Base-by-base conservation (phyloP, 2,797 vertebrate species). In the Carcharodon carcharias region DNA sequence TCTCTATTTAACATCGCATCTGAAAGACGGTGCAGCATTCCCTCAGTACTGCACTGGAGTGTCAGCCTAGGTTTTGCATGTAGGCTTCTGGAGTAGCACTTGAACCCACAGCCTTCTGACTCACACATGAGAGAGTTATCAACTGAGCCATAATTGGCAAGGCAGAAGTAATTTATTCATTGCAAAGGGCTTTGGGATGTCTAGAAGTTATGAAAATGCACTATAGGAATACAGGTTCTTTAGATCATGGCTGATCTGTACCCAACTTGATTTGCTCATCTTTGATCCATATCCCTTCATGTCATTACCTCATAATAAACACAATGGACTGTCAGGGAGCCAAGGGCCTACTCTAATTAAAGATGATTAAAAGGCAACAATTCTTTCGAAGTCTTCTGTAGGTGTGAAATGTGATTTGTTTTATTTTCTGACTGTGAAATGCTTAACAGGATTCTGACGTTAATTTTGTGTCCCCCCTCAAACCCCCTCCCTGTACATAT, bases 401-500 rank as follows among this genome's bases (percentile, higher is more conserved):
- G 54, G 31, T 16, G 69, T 28, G 45, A 77, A 54, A 28, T 71
- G 50, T 77, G 31, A 45, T 77, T 77, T 91, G 87, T 61, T 91
- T 91, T 14, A 61, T 95, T 18, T 26, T 95, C 28, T 77, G 12
- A 35, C 56, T 63, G 67, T 71, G 69, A 7, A 73, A n/a, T 95
- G 54, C 28, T 54, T 56, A 54, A 77, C 31, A 77, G 73, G 31
- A 77, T 77, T 77, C 94, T 95, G 94, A 95, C 28, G 2, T 71
- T 77, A 56, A 95, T 95, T 97, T 97, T 97, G 97, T 97, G 63
- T 67, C 63, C 98, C 97, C 98, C 97, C 97, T 97, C 96, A 96
- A 97, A 98, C 97, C 98, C 91, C 21, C 91, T 50, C 45, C 97
- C 96, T 97, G 96, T 97, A 97, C 97, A 97, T 97, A 97, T 96